A percentile compares a stretch with the other conserved stretches of the same genome.
Evolutionary conservation across 2,797 vertebrate genomes (phyloP).

Genomic region (Aotus griseimembra): DNA sequence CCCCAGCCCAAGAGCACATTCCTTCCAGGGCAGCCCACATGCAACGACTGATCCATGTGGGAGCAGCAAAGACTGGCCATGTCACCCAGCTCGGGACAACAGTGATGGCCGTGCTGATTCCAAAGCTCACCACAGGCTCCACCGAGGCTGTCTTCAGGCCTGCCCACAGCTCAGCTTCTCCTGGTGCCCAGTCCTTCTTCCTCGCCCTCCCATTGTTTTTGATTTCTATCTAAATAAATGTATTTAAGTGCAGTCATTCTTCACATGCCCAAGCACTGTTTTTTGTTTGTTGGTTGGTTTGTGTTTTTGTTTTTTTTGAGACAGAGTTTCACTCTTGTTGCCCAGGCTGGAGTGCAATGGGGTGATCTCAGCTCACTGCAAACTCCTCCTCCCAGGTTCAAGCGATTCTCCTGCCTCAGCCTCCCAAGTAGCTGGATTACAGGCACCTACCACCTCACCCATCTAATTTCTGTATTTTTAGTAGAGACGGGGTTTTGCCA

Average conservation of each 20-base stretch:
- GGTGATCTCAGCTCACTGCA: not conserved
- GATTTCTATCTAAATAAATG: not conserved
- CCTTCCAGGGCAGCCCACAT: rapidly evolving
- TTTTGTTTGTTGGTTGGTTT: too few species aligned
- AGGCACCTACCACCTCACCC: not conserved
- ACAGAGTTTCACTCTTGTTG: not conserved
- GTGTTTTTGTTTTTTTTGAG: not conserved
- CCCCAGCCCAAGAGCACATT: not conserved
- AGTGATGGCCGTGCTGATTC: not conserved
- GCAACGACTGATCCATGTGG: rapidly evolving
- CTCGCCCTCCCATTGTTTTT: not conserved
- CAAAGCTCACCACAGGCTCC: not conserved
- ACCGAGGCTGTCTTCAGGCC: not conserved
- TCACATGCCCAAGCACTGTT: not conserved
- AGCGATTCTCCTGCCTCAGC: not conserved
- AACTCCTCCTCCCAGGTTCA: not conserved
- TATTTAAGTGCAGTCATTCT: not conserved
- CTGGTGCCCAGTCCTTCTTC: not conserved
- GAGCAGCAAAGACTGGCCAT: not conserved
- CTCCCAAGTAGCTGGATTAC: not conserved
- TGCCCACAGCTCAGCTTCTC: not conserved
- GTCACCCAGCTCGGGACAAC: not conserved
- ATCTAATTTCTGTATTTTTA: not conserved
- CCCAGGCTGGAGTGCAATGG: not conserved
- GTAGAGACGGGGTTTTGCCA: not conserved